Base-by-base conservation (phyloP, 2,888 invertebrate species). In the Listrodromus nycthemerus region DNA sequence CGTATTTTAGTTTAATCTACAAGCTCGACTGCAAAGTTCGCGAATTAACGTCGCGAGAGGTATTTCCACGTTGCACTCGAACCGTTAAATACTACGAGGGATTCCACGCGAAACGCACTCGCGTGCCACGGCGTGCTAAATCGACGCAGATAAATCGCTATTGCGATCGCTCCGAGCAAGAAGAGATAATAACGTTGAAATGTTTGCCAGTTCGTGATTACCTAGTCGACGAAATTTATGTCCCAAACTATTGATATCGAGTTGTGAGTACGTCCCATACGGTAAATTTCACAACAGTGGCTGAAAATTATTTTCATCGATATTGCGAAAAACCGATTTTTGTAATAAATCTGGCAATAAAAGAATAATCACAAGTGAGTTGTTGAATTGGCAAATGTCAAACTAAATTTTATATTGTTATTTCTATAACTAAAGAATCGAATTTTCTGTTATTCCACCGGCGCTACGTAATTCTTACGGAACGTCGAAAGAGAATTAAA, bases 1-100 rank as follows among this genome's bases (percentile, higher is more conserved):
- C 80, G 83, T 79, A 85, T 83, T 81, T 83, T 76, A 71, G 70
- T 80, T 71, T 21, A 70, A 71, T 30, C 65, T 61, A 55, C 55
- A 65, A 71, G 45, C 81, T 50, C 21, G n/a, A 30, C 65, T 13
- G 55, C 24, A 24, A 55, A 30, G 41, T 63, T 16, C 7, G 24
- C 24, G 48, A 66, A 83, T 37, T 8, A 75, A 75, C 75, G 30
- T 65, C 13, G 19, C 27, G 24, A 63, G 63, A 74, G n/a, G 21
- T 55, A 52, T 75, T 69, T 61, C 69, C 24, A 70, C 30, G 24
- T 27, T 19, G 65, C 52, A 55, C 55, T 74, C 69, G 21, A 19
- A 63, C 67, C 63, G 48, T 83, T 55, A 71, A 65, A 45, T 48
- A 48, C 50, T 27, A 50, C 50, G 21, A 24, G 58, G 58, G 74